Conservation (phyloP, 2,888 invertebrate species). For the Sisyra nigra region DNA sequence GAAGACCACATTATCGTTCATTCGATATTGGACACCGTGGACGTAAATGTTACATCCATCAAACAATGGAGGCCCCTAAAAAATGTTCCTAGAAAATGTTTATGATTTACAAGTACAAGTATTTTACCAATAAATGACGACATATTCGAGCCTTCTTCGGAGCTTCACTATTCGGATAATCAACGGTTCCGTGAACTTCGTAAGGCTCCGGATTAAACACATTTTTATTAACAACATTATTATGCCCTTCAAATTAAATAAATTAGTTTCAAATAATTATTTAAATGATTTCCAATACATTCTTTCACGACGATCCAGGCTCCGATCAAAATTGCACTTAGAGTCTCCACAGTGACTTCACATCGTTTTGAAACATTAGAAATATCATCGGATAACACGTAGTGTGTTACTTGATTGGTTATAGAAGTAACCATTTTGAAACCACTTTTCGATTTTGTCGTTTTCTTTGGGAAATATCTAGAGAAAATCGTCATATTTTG, state of each 20-base stretch:
- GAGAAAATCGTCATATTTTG: neutral
- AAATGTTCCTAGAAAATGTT: neutral
- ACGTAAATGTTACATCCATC: constrained; percentile 1
- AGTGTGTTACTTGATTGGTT: neutral
- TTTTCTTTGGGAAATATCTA: no score
- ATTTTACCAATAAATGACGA: neutral
- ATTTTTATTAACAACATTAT: neutral
- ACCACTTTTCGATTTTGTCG: neutral
- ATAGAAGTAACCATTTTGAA: neutral
- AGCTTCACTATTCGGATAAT: neutral
- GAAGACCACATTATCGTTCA: neutral
- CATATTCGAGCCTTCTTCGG: neutral
- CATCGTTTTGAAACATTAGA: neutral
- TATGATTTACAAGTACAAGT: neutral
- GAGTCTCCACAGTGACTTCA: neutral
- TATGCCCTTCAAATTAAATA: neutral
- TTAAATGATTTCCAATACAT: no score
- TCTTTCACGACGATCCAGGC: neutral
- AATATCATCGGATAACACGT: neutral
- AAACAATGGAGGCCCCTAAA: constrained; percentile 1
- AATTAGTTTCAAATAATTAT: constrained; percentile 1
- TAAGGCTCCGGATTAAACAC: neutral
- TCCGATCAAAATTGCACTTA: constrained; percentile 1
- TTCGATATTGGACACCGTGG: neutral
- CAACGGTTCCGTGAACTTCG: neutral